Conservation (phyloP, 2,888 invertebrate species). For the Plebejus argus region DNA sequence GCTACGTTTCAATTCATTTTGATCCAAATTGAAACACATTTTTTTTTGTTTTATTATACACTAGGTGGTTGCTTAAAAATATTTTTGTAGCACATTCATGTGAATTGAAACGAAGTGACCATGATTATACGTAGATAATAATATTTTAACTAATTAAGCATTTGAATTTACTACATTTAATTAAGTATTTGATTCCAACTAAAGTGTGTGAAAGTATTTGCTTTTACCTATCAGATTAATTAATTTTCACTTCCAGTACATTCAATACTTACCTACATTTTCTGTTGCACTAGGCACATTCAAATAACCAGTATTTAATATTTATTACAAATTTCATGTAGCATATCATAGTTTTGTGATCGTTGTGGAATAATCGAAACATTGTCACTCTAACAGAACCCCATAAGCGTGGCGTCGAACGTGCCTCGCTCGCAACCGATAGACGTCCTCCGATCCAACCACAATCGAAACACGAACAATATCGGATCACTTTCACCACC, state of each 20-base stretch:
- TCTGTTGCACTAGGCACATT: not conserved
- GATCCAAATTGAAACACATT: too few species aligned
- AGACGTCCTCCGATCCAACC: conserved; percentile 88
- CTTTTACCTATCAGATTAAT: too few species aligned
- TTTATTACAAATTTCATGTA: not conserved
- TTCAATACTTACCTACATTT: not conserved
- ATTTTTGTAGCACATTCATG: too few species aligned
- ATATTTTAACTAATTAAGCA: too few species aligned
- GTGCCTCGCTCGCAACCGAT: conserved; percentile 93
- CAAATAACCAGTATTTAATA: not conserved
- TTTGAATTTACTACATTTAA: too few species aligned
- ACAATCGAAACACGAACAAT: conserved; percentile 87
- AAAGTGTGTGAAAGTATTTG: too few species aligned
- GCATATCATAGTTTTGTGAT: not conserved
- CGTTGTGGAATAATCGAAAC: not conserved
- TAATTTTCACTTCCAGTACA: not conserved
- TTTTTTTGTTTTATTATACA: too few species aligned
- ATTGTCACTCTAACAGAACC: conserved; percentile 53
- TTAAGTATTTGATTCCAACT: too few species aligned
- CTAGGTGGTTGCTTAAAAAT: too few species aligned
- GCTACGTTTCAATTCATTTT: too few species aligned
- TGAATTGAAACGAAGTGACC: too few species aligned
- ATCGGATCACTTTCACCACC: conserved; percentile 96
- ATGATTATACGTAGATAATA: too few species aligned
- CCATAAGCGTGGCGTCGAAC: conserved; percentile 57